Evolutionary conservation across 2,797 vertebrate genomes (phyloP), one percentile per base, ranked within the genome.

Genomic region (Mus caroli): DNA sequence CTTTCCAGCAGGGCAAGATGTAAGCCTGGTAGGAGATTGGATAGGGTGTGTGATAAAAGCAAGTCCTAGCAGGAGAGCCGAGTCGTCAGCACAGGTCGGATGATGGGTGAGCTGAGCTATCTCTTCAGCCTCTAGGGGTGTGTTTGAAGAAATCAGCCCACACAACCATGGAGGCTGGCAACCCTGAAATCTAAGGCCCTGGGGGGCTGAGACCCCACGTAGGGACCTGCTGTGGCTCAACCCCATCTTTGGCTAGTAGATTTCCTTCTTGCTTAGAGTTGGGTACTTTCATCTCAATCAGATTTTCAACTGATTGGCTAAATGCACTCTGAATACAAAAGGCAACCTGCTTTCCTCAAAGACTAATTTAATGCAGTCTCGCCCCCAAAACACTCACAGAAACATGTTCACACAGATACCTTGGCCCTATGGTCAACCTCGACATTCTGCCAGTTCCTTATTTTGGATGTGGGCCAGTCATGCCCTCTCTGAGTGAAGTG

Each of bases 71-170:
- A 40, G 73, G 43, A 40, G 43, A 43, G 5, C 43, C 43, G 43
- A 43, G 43, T 43, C 43, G 43, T 52, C 34, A 1, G 76, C 10
- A 0, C 62, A 9, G n/a, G 8, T 76, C 56, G 40, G 8, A 43
- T 54, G 40, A 86, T 50, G n/a, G 50, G 12, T 34, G 4, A 34
- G 17, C 58, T 31, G 37, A 28, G 56, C 37, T 15, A 62, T 62
- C 58, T 43, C 80, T 62, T 19, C 56, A 43, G 56, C 56, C 80
- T 24, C 56, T 14, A 26, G n/a, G 82, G 2, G 34, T 76, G 78
- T 75, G 79, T 83, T 92, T 76, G 62, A 79, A 88, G 64, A 83
- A 84, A 54, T 15, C 75, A 69, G n/a, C n/a, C 43, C 52, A n/a
- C 40, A 24, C 17, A 84, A 62, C 46, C 22, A 26, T 67, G 79